These are phyloP conservation scores for Apamea crenata DNA, from an alignment of 2,888 invertebrate genomes.

Conservation along the genomic window DNA sequence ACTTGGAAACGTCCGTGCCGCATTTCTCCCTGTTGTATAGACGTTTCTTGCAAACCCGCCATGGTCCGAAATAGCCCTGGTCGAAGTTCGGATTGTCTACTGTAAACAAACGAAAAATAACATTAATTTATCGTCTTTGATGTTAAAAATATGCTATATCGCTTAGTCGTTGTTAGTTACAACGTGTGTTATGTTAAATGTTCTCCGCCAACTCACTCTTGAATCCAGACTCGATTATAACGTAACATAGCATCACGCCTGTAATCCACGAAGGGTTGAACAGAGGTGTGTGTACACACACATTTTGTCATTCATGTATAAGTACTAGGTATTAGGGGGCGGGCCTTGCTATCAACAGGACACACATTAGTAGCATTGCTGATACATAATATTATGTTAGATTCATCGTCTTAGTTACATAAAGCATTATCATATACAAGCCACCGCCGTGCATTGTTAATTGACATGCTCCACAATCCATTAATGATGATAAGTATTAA, in stretches of 20 bases:
- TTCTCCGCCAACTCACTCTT: neutral
- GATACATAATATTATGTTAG: neutral
- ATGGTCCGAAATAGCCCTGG: conserved; percentile 96
- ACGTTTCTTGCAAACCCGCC: conserved; percentile 95
- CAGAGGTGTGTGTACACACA: neutral
- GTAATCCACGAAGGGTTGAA: neutral
- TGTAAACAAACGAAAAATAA: conserved; percentile 78
- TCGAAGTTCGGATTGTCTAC: conserved; percentile 92
- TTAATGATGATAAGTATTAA: conserved; percentile 30
- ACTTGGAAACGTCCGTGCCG: conserved; percentile 94
- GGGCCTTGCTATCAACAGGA: neutral
- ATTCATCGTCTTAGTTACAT: conserved; percentile 38
- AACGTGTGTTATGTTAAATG: neutral
- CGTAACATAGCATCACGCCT: neutral
- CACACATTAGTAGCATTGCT: neutral
- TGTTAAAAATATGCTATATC: neutral
- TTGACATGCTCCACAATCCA: conserved; percentile 43
- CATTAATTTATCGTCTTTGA: conserved; percentile 6
- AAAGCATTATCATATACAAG: conserved; percentile 40
- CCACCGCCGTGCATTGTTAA: conserved; percentile 49
- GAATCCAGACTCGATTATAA: neutral
- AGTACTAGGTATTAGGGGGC: neutral
- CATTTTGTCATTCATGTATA: neutral
- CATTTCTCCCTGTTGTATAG: conserved; percentile 96
- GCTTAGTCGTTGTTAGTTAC: neutral